Evolutionary conservation across 2,888 invertebrate species (phyloP).

Genomic region (Lepidochitona cinerea): DNA sequence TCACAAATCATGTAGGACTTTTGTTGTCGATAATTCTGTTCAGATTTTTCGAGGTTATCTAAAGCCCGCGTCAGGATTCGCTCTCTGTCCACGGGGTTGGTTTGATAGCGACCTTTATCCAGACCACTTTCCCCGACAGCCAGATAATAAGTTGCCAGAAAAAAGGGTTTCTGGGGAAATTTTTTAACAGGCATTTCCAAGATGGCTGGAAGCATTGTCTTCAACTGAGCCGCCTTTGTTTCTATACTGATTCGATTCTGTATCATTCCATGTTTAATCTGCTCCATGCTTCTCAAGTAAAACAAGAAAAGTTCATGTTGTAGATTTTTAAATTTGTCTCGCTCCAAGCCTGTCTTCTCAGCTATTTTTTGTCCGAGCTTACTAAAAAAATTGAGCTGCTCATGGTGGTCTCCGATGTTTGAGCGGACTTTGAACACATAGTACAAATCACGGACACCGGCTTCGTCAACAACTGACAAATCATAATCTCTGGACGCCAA

Average conservation of each 20-base stretch:
- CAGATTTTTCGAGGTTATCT: not conserved
- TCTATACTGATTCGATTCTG: not conserved
- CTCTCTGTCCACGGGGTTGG: not conserved
- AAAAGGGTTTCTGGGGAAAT: not conserved
- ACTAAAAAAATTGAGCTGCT: not conserved
- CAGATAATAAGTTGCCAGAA: not conserved
- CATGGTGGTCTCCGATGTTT: not conserved
- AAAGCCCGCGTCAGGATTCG: not conserved
- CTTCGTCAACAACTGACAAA: not conserved
- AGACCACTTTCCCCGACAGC: not conserved
- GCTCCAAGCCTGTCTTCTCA: too few relatives aligned
- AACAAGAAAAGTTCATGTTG: not conserved
- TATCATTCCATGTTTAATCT: not conserved
- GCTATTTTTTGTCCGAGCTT: not conserved
- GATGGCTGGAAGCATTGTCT: not conserved
- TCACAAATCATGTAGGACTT: not conserved
- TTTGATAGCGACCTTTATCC: not conserved
- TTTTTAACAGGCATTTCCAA: not conserved
- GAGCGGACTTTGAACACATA: not conserved
- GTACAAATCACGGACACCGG: not conserved
- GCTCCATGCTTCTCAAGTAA: not conserved
- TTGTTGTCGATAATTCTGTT: not conserved
- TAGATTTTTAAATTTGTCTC: too few relatives aligned
- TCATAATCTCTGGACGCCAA: not conserved
- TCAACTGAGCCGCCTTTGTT: not conserved